Evolutionary conservation across 2,113 vertebrate genomes (phyloP), one percentile per base, ranked within the genome.

Genomic region (Oxyruncus cristatus): DNA sequence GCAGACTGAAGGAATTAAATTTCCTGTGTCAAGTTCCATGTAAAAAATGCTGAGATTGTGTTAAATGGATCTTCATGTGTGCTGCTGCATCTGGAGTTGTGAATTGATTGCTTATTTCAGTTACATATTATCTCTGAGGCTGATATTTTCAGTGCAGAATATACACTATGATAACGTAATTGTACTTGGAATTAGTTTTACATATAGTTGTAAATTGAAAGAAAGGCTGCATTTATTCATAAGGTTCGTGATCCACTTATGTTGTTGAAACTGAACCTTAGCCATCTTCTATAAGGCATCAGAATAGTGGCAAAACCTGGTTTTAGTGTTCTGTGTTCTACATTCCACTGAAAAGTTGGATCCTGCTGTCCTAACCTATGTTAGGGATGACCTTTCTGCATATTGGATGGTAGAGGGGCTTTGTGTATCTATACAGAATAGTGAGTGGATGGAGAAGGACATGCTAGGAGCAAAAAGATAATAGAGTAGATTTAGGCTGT

Each of bases 61-160:
- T 42, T 74, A 44, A 62, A 32, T 52, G 33, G 39, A 8, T 20
- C 28, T 77, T 74, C 0, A 0, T 1, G 2, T n/a, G 37, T 88
- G 35, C 22, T 83, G 22, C 59, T 96, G 17, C 30, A 23, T 58
- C n/a, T 85, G 50, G 19, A 77, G 15, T 33, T 88, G 47, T 28
- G 33, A 35, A 53, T 59, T 66, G 26, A 58, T 86, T 78, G 85
- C 41, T 88, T 20, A 39, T 73, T 75, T 68, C 16, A 37, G 0
- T 89, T 68, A 23, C 3, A 0, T 63, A 22, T 21, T 37, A 12
- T 55, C 32, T 50, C 41, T 49, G 27, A 61, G 49, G 5, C 3
- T 89, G 61, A 15, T 80, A 26, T 17, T 39, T 91, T 67, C 44
- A 46, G 37, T 33, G 20, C 39, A 87, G 49, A 85, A n/a, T 78